Conservation (phyloP, 2,797 vertebrate genomes). For the Falco berigora region DNA sequence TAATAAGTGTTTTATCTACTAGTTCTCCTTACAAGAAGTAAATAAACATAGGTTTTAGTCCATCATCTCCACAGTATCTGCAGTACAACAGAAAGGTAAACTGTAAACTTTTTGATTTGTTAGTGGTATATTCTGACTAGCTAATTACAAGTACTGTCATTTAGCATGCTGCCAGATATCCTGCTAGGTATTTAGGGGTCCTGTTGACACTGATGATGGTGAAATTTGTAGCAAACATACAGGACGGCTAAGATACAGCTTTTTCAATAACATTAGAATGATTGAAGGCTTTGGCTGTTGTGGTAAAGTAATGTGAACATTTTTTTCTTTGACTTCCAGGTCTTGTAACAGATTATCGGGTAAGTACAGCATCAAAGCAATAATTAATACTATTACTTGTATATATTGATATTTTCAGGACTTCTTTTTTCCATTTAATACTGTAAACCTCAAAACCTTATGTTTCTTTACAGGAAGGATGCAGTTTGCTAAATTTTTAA, state of each 20-base stretch:
- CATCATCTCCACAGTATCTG: neutral
- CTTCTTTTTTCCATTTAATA: neutral
- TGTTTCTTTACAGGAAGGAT: neutral
- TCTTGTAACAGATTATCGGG: constrained; percentile 85
- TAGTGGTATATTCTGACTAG: neutral
- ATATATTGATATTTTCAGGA: neutral
- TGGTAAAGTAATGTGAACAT: neutral
- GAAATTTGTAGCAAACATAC: neutral
- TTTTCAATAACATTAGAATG: neutral
- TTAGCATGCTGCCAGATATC: neutral
- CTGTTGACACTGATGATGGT: neutral
- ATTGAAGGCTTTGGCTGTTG: neutral
- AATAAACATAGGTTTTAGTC: neutral
- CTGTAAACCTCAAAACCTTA: neutral
- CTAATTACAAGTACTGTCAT: neutral
- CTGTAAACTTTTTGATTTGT: neutral
- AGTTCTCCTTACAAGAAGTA: neutral
- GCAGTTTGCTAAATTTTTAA: neutral
- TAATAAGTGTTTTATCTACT: neutral
- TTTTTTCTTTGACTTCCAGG: constrained; percentile 68
- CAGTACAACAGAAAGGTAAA: neutral
- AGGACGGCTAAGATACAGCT: neutral
- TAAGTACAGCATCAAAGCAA: constrained; percentile 65
- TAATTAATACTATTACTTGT: neutral
- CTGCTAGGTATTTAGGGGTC: neutral